Percentiles rank a stretch among this genome's conserved stretches.
phyloP scores from a whole-genome alignment of 2,888 invertebrate genomes.

The Endomychus coccineus region DNA sequence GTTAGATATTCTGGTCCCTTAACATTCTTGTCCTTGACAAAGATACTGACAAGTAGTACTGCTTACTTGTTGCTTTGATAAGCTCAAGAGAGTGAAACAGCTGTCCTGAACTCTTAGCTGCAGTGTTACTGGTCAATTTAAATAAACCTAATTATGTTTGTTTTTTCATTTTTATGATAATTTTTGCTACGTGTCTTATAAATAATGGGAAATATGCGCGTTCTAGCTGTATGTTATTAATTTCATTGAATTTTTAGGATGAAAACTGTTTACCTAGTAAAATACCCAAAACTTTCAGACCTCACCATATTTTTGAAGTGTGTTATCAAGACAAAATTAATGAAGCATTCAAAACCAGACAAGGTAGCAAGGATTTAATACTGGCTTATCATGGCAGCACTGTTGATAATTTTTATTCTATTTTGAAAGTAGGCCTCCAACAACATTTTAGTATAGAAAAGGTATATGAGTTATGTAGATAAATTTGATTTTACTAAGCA shows the following conservation, averaged over 20 bases:
- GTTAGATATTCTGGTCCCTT: too few species aligned
- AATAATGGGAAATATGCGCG: too few species aligned
- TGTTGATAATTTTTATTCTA: constrained; percentile 74
- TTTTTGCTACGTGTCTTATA: too few species aligned
- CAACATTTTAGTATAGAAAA: constrained; percentile 51
- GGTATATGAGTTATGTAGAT: constrained; percentile 21
- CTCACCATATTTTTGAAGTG: constrained; percentile 65
- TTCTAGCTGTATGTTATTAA: constrained; percentile 6
- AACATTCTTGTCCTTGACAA: too few species aligned
- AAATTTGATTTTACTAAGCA: constrained; percentile 5
- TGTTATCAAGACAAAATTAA: constrained; percentile 50
- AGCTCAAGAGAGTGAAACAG: too few species aligned
- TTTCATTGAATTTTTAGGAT: constrained; percentile 20
- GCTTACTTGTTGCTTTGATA: too few species aligned
- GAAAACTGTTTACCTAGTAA: constrained; percentile 21
- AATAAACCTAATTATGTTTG: too few species aligned
- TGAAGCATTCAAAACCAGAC: constrained; percentile 52
- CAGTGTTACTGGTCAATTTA: too few species aligned
- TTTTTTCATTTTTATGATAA: too few species aligned
- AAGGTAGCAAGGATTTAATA: constrained; percentile 51
- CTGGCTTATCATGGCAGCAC: constrained; percentile 72
- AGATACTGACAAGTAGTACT: too few species aligned
- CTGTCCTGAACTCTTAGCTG: too few species aligned
- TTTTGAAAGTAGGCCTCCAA: constrained; percentile 68
- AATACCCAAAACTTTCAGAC: constrained; percentile 33